These are phyloP conservation scores for Drosophila asahinai DNA, from an alignment of 1,140 invertebrate species.

Conservation along the genomic window DNA sequence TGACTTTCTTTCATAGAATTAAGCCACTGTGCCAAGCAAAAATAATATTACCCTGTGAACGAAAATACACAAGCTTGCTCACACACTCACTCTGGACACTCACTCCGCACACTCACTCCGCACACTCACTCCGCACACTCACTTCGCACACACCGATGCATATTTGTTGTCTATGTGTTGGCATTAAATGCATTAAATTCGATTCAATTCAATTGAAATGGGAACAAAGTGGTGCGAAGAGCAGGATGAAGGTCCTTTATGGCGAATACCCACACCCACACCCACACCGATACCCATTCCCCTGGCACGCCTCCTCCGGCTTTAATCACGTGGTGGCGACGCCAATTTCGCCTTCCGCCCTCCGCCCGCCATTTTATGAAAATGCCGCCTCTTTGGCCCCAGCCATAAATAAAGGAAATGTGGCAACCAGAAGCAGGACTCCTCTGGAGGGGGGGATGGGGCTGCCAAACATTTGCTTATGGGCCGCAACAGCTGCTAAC, in stretches of 20 bases:
- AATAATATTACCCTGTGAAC: conserved; percentile 33
- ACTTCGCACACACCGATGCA: conserved; percentile 11
- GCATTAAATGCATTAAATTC: conserved; percentile 50
- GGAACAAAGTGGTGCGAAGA: conserved; percentile 20
- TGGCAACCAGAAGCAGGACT: conserved; percentile 28
- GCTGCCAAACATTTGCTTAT: conserved; percentile 56
- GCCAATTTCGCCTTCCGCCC: conserved; percentile 51
- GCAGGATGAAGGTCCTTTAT: conserved; percentile 4
- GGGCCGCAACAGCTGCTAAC: conserved; percentile 68
- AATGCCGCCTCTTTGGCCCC: conserved; percentile 53
- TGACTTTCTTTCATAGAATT: neutral
- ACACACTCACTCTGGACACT: neutral
- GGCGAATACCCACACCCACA: neutral
- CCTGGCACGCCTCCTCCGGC: neutral
- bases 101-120: neutral
- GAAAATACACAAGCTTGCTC: neutral
- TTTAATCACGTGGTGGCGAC: conserved; percentile 65
- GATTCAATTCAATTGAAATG: conserved; percentile 69
- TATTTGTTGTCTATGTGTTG: conserved; percentile 15
- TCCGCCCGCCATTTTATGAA: conserved; percentile 12
- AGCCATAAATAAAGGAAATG: conserved; percentile 60
- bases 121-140: neutral
- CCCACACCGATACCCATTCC: neutral
- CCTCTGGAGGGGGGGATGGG: neutral
- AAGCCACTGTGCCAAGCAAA: conserved; percentile 17